Base-by-base conservation (phyloP, 2,797 vertebrate genomes). In the Ctenosaura bakeri region DNA sequence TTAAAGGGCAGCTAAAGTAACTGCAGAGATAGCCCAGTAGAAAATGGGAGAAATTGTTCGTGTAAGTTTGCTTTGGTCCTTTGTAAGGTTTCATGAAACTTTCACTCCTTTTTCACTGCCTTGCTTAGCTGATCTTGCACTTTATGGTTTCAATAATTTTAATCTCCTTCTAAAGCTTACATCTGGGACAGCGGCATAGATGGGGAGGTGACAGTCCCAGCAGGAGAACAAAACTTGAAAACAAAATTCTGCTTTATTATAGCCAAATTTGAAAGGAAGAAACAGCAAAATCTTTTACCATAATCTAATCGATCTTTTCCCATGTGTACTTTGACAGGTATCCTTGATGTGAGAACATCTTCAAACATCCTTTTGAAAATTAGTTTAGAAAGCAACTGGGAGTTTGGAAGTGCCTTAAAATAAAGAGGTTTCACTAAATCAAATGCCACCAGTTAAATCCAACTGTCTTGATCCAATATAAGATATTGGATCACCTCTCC, bases 331-430 rank as follows among this genome's bases (percentile, higher is more conserved):
- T 83, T 88, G 71, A 71, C 80, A 88, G 52, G 50, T 79, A 73
- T 14, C 22, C 46, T 91, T 89, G 87, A 62, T 71, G 77, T 1
- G 14, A 84, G 77, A 56, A 32, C 50, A n/a, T 89, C 16, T 83
- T 93, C 86, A 92, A 83, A 90, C 54, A 89, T 64, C 80, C 50
- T 76, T 84, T 90, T 87, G 52, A 90, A 91, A 89, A 90, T 91
- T 82, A 83, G 87, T 89, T 92, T 83, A 88, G 76, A 83, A 85
- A 54, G 24, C 52, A 38, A 83, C 89, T 80, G 77, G 71, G n/a
- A 81, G 54, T 62, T 87, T 64, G 83, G 74, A 92, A 79, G 73
- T 89, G 73, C 85, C 87, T 86, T 66, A 92, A 93, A 87, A 71
- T 89, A 56, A n/a, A 4, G 32, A 64, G 29, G 46, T 20, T 78